A percentile compares a stretch with the other conserved stretches of the same genome.
Conservation (phyloP, 2,797 vertebrate species). For the Danio aesculapii region DNA sequence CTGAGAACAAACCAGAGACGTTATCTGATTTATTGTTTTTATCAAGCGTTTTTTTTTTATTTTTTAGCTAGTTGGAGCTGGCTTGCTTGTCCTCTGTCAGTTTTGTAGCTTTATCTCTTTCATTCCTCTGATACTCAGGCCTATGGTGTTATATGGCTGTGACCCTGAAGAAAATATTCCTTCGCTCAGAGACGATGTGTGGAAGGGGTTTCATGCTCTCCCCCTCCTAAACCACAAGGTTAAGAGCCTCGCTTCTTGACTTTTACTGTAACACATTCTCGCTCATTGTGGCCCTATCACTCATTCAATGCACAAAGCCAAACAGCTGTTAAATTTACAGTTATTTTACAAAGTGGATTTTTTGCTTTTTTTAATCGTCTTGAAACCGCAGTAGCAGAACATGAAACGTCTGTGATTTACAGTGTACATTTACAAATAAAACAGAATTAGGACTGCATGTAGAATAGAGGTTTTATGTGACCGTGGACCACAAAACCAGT, state of each 20-base stretch:
- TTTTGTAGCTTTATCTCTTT: slow-evolving; percentile 35
- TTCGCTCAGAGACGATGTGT: slow-evolving; percentile 28
- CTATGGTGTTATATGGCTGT: slow-evolving; percentile 41
- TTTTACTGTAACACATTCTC: slow-evolving; percentile 44
- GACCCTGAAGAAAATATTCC: slow-evolving; percentile 39
- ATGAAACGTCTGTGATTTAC: not conserved
- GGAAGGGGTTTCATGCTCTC: slow-evolving; percentile 22
- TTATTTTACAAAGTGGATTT: slow-evolving; percentile 19
- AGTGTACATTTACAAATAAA: not conserved
- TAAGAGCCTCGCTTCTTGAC: slow-evolving; percentile 33
- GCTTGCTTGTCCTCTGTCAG: slow-evolving; percentile 15
- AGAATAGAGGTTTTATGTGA: no score
- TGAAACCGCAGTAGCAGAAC: not conserved
- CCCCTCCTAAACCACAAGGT: slow-evolving; percentile 44
- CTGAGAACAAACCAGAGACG: not conserved
- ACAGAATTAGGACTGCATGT: no score
- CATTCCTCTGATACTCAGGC: slow-evolving; percentile 32
- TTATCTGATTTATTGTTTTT: slow-evolving; percentile 46
- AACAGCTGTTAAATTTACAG: slow-evolving; percentile 26
- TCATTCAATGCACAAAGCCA: slow-evolving; percentile 7
- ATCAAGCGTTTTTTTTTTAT: slow-evolving; percentile 11
- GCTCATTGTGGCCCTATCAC: slow-evolving; percentile 26
- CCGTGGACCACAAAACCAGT: no score
- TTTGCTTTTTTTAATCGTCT: not conserved
- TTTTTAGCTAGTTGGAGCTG: slow-evolving; percentile 1